phyloP scores from a whole-genome alignment of 2,888 invertebrate genomes.

The Hypolimnas misippus region DNA sequence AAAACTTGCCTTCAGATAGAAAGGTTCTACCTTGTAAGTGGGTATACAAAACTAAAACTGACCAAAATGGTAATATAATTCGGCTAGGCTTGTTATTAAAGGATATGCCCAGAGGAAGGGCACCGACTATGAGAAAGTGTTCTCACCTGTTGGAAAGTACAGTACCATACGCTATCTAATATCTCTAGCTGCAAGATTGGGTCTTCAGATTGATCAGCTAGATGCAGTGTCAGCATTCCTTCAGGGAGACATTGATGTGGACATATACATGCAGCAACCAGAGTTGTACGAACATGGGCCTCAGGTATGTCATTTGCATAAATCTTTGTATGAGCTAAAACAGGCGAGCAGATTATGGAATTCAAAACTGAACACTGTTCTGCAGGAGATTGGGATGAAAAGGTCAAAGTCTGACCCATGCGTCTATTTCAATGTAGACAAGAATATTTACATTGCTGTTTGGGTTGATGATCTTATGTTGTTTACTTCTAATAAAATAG shows the following conservation, averaged over 20 bases:
- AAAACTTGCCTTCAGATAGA: background rate
- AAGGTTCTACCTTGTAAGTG: background rate
- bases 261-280: constrained; percentile 40
- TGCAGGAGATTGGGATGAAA: background rate
- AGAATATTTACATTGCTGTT: background rate
- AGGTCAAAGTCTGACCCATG: background rate
- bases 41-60: constrained; percentile 42
- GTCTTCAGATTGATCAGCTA: constrained; percentile 37
- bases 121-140: constrained; percentile 40
- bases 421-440: background rate
- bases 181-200: constrained; percentile 31
- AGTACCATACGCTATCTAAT: constrained; percentile 38
- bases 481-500: background rate
- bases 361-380: constrained; percentile 10
- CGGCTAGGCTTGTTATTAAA: constrained; percentile 44
- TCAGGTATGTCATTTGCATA: constrained; percentile 41
- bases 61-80: constrained; percentile 31
- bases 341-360: constrained; percentile 36
- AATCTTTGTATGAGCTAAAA: constrained; percentile 41
- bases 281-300: constrained; percentile 26
- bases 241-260: constrained; percentile 41
- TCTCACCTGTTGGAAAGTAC: constrained; percentile 44
- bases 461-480: background rate
- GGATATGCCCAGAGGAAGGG: constrained; percentile 40
- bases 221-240: constrained; percentile 46